Percentiles rank a stretch among this genome's conserved stretches.
These are phyloP conservation scores for Scaptodrosophila latifasciaeformis DNA, from an alignment of 2,888 invertebrate species.

Conservation along the genomic window DNA sequence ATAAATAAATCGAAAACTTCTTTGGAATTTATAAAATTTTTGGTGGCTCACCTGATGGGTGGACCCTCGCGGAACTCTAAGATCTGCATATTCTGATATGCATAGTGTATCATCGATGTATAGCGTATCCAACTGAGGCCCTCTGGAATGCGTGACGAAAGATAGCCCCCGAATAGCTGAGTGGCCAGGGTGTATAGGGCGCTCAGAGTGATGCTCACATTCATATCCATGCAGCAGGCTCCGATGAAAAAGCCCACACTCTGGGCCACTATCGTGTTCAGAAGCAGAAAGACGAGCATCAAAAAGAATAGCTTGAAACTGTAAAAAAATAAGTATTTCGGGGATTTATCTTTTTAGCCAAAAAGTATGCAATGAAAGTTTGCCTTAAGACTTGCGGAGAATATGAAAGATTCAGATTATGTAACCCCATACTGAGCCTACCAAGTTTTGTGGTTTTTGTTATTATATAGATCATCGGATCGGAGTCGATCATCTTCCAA, in stretches of 20 bases:
- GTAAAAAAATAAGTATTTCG: too few relatives aligned
- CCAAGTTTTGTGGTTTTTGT: too few relatives aligned
- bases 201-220: conserved; percentile 85
- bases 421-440: too few relatives aligned
- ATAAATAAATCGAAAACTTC: too few relatives aligned
- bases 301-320: conserved; percentile 81
- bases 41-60: conserved; percentile 79
- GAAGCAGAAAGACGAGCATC: conserved; percentile 81
- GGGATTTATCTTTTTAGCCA: too few relatives aligned
- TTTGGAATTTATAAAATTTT: not conserved
- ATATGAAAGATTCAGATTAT: too few relatives aligned
- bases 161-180: conserved; percentile 84
- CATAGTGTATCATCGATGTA: conserved; percentile 86
- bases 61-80: conserved; percentile 84
- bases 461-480: too few relatives aligned
- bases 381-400: too few relatives aligned
- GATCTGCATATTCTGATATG: conserved; percentile 88
- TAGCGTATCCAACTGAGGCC: conserved; percentile 86
- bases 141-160: conserved; percentile 83
- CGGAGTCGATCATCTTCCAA: too few relatives aligned
- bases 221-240: conserved; percentile 85
- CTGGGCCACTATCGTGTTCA: conserved; percentile 85
- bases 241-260: conserved; percentile 88
- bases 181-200: conserved; percentile 86
- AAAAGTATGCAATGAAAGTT: not conserved